Evolutionary conservation across 2,113 vertebrate species (phyloP).

Genomic region (Thymallus thymallus): DNA sequence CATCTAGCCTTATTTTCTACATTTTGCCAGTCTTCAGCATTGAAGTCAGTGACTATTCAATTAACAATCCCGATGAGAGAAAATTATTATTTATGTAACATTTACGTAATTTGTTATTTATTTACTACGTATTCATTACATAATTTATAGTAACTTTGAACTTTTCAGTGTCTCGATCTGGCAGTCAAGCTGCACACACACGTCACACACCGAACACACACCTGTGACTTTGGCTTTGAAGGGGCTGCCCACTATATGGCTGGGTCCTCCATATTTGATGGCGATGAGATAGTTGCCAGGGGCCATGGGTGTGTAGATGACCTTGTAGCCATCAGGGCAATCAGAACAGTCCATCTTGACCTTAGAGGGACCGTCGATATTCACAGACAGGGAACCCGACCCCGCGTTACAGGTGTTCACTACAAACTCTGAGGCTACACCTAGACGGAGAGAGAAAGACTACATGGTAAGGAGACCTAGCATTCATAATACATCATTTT

Average conservation of each 20-base stretch:
- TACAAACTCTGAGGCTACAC: constrained; percentile 86
- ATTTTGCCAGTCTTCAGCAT: not conserved
- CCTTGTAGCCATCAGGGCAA: constrained; percentile 87
- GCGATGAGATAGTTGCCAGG: constrained; percentile 97
- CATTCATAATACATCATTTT: too few relatives aligned
- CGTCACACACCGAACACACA: constrained; percentile 49
- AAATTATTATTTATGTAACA: too few relatives aligned
- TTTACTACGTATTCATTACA: not conserved
- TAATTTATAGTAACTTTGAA: not conserved
- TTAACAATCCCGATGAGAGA: too few relatives aligned
- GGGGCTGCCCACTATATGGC: constrained; percentile 94
- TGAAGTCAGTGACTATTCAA: not conserved
- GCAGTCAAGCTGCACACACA: not conserved
- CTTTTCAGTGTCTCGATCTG: constrained; percentile 30
- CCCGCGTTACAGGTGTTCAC: constrained; percentile 90
- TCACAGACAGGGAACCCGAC: constrained; percentile 85
- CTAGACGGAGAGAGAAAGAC: constrained; percentile 55
- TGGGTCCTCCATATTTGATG: constrained; percentile 93
- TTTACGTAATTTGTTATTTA: too few relatives aligned
- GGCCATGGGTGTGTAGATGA: constrained; percentile 95
- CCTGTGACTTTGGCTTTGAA: constrained; percentile 98
- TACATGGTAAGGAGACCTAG: too few relatives aligned
- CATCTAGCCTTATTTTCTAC: not conserved
- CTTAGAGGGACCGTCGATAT: constrained; percentile 94
- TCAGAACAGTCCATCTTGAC: constrained; percentile 95